A percentile compares a stretch with the other conserved stretches of the same genome.
These are phyloP conservation scores for Lydus trimaculatus DNA, from an alignment of 2,888 invertebrate genomes.

Conservation along the genomic window DNA sequence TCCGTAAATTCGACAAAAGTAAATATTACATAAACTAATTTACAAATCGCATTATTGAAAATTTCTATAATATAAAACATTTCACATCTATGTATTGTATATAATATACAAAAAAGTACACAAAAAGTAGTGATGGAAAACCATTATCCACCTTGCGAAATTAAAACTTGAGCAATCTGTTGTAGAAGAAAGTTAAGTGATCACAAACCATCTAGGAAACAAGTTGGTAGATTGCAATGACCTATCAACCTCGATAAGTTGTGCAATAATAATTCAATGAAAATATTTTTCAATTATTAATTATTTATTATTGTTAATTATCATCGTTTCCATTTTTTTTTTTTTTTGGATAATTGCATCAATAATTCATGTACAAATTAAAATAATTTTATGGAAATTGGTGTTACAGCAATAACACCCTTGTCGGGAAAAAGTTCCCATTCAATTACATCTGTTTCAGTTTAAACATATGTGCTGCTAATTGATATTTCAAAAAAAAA, in stretches of 20 bases:
- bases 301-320: not conserved
- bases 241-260: conserved; percentile 18
- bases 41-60: not conserved
- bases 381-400: not conserved
- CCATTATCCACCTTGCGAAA: not conserved
- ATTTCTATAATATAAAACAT: too few species aligned
- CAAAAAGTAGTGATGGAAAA: too few species aligned
- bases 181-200: not conserved
- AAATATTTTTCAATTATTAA: not conserved
- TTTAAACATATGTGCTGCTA: not conserved
- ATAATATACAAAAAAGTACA: too few species aligned
- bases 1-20: too few species aligned
- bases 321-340: too few species aligned
- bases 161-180: not conserved
- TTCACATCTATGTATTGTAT: too few species aligned
- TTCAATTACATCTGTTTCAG: not conserved
- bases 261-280: conserved; percentile 15
- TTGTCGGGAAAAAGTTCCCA: not conserved
- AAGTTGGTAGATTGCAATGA: conserved; percentile 19
- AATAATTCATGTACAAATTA: not conserved
- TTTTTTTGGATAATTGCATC: too few species aligned
- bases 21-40: too few species aligned
- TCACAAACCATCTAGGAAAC: conserved; percentile 5
- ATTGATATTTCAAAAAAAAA: too few species aligned
- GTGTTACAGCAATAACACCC: not conserved